Evolutionary conservation across 2,888 invertebrate species (phyloP).

Genomic region (Macrosoma leucophasiata): DNA sequence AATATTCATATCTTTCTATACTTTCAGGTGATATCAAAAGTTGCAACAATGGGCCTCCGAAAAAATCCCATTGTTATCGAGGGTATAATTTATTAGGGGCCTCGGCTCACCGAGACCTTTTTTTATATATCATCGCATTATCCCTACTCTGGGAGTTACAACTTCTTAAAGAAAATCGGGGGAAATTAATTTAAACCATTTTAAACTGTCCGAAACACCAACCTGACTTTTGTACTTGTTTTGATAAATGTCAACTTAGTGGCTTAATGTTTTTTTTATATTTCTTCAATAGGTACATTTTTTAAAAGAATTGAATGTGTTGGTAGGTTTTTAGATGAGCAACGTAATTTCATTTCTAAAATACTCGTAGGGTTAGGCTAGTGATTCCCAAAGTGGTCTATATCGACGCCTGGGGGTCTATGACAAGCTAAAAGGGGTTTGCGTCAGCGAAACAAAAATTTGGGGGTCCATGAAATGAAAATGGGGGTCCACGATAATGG

Average conservation of each 20-base stretch:
- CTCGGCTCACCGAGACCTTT: conserved; percentile 68
- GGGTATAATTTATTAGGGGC: conserved; percentile 75
- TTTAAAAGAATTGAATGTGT: too few species aligned
- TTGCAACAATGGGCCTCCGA: conserved; percentile 70
- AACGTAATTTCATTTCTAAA: too few species aligned
- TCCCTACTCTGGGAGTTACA: conserved; percentile 73
- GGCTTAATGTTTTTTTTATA: conserved; percentile 25
- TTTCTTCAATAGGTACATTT: too few species aligned
- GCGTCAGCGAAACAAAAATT: too few species aligned
- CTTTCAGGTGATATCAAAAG: conserved; percentile 75
- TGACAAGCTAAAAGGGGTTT: too few species aligned
- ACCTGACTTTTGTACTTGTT: conserved; percentile 55
- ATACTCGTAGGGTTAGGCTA: too few species aligned
- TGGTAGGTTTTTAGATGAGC: too few species aligned
- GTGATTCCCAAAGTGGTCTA: too few species aligned
- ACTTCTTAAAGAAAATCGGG: conserved; percentile 75
- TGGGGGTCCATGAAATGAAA: too few species aligned
- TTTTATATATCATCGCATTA: conserved; percentile 77
- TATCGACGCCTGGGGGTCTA: too few species aligned
- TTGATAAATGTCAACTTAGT: conserved; percentile 54
- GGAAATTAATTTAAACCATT: conserved; percentile 73
- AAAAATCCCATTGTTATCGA: conserved; percentile 77
- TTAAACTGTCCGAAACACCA: conserved; percentile 68
- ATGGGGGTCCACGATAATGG: too few species aligned
- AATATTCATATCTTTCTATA: too few species aligned